Evolutionary conservation across 2,888 invertebrate species (phyloP), one percentile per base, ranked within the genome.

Genomic region (Stomorhina lunata): DNA sequence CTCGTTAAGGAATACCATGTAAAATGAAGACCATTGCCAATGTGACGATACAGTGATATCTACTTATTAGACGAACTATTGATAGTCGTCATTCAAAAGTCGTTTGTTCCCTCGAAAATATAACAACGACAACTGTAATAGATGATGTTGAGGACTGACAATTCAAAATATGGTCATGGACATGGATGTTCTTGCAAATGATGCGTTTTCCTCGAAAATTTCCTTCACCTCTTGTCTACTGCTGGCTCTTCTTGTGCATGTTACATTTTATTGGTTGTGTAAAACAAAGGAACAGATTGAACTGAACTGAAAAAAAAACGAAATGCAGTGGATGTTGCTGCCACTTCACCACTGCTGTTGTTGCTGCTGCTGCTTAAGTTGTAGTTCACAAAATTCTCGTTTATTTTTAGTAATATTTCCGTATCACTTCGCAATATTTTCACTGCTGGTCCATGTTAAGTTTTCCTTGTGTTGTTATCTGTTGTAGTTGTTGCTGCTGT

Each of bases 41-140:
- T 37, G 37, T 72, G 50, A 77, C 40, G 32, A 65, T 65, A 7
- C 29, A 65, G 32, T 55, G 59, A 34, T 45, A 32, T 32, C 9
- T 32, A 50, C 37, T 27, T 72, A 48, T 32, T 63, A 48, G 48
- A 81, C 78, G 48, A 69, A 63, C 63, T 63, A 43, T 63, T 81
- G 81, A 63, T 73, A 63, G 81, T 78, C 78, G 73, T 81, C 81
- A 73, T 73, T 81, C 81, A 81, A 29, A 68, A 81, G 73, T 78
- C 55, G 68, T n/a, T n/a, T n/a, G n/a, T 72, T 66, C 50, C 37
- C 40, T 59, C 65, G 48, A 40, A 65, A 29, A 32, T 29, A 57
- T 34, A 40, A 69, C 48, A 68, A 68, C 15, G 22, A 48, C 76
- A 50, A 29, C 17, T 48, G 34, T 37, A 48, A 57, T 45, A 48